These are phyloP conservation scores for Polydrusus tereticollis DNA, from an alignment of 2,888 invertebrate species.

Conservation along the genomic window DNA sequence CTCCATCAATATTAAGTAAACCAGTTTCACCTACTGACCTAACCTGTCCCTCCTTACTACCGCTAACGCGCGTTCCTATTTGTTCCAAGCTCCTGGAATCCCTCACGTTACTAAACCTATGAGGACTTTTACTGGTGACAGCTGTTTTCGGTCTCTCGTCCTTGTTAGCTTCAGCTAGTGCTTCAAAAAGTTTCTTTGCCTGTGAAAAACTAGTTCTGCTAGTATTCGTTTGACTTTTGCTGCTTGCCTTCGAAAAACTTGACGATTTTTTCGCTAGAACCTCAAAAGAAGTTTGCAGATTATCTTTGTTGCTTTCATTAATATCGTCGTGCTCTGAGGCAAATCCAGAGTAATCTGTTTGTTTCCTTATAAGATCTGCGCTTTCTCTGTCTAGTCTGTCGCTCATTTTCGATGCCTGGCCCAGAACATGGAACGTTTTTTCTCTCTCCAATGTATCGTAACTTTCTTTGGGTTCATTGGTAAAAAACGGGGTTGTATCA, in stretches of 20 bases:
- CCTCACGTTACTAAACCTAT: background rate
- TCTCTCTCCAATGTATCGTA: conserved; percentile 57
- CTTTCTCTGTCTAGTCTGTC: background rate
- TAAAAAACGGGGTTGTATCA: conserved; percentile 50
- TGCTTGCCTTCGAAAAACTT: conserved; percentile 31
- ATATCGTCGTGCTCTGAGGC: background rate
- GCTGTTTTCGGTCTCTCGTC: conserved; percentile 25
- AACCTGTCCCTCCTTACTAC: background rate
- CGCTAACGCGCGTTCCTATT: background rate
- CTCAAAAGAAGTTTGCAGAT: conserved; percentile 31
- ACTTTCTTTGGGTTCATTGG: conserved; percentile 40
- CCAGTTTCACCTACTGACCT: background rate
- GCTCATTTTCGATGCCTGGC: conserved; percentile 40
- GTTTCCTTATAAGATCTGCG: background rate
- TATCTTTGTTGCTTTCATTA: background rate
- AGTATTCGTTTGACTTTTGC: conserved; percentile 26
- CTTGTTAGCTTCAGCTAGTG: conserved; percentile 49
- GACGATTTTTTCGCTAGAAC: conserved; percentile 37
- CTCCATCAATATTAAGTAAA: background rate
- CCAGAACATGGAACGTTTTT: conserved; percentile 56
- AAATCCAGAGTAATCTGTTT: background rate
- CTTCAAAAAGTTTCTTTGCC: conserved; percentile 59
- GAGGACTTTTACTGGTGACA: conserved; percentile 3
- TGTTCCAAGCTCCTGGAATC: conserved; percentile 23
- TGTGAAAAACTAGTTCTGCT: conserved; percentile 56